phyloP scores from a whole-genome alignment of 2,888 invertebrate genomes.

The Vannuccia rotundouncinata region DNA sequence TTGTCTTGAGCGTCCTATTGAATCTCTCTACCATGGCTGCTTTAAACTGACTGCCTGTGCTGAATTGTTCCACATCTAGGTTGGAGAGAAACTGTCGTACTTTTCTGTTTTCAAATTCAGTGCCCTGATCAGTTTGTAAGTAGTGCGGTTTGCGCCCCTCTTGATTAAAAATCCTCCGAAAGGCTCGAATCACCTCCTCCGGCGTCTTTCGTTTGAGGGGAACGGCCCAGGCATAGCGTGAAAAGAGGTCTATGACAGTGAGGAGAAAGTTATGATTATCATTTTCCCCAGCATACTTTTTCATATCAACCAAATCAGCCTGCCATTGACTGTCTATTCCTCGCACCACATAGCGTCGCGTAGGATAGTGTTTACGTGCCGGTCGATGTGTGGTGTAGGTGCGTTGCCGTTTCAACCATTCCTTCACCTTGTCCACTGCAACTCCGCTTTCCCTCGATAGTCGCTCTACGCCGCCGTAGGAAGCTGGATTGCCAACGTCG shows the following conservation, averaged over 20 bases:
- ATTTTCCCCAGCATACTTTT: slow-evolving; percentile 40
- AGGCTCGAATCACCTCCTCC: slow-evolving; percentile 40
- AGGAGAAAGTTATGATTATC: slow-evolving; percentile 43
- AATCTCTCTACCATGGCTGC: slow-evolving; percentile 47
- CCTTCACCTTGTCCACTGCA: slow-evolving; percentile 7
- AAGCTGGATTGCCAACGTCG: background rate
- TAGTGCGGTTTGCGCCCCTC: slow-evolving; percentile 40
- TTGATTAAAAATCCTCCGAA: slow-evolving; percentile 40
- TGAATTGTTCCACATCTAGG: slow-evolving; percentile 39
- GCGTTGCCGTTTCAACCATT: slow-evolving; percentile 39
- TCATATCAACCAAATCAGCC: slow-evolving; percentile 44
- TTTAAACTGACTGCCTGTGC: slow-evolving; percentile 46
- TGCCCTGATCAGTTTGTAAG: slow-evolving; percentile 43
- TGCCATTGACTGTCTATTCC: slow-evolving; percentile 44
- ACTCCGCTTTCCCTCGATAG: background rate
- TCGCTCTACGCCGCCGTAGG: background rate
- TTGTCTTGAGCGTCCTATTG: slow-evolving; percentile 42
- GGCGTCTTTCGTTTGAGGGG: slow-evolving; percentile 44
- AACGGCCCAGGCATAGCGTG: slow-evolving; percentile 43
- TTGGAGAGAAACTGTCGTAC: slow-evolving; percentile 40
- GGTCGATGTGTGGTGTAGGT: slow-evolving; percentile 42
- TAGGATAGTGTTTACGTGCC: slow-evolving; percentile 33
- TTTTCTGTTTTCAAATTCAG: slow-evolving; percentile 43
- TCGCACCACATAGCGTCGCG: slow-evolving; percentile 41
- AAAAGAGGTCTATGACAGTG: slow-evolving; percentile 44